Evolutionary conservation across 2,888 invertebrate genomes (phyloP).

Genomic region (Polymixis flavicincta): DNA sequence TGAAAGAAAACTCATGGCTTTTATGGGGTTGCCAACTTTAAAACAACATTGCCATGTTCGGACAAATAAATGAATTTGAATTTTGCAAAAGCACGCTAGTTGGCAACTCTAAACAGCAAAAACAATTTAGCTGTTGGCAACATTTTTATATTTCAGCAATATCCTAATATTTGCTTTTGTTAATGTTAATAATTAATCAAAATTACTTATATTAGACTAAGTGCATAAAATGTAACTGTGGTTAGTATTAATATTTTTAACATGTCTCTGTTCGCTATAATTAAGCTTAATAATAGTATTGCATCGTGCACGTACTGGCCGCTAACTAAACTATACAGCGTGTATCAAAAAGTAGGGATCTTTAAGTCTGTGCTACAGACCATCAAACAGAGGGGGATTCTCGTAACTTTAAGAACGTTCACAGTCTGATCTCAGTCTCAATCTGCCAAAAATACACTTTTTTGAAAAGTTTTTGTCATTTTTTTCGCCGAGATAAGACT

Average conservation of each 20-base stretch:
- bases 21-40: background rate
- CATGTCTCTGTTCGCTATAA: background rate
- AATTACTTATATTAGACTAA: background rate
- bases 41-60: too few relatives aligned
- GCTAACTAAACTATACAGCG: background rate
- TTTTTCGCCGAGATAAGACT: too few relatives aligned
- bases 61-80: too few relatives aligned
- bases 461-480: too few relatives aligned
- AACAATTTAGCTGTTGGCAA: background rate
- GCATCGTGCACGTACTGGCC: constrained; percentile 15
- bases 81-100: background rate
- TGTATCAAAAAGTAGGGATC: background rate
- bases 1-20: background rate
- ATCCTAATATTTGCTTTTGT: constrained; percentile 8
- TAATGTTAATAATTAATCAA: background rate
- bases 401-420: too few relatives aligned
- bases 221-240: constrained; percentile 13
- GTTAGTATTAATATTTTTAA: background rate
- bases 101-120: background rate
- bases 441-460: too few relatives aligned
- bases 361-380: background rate
- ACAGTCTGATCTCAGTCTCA: too few relatives aligned
- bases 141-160: background rate
- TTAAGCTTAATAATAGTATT: constrained; percentile 21
- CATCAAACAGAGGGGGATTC: too few relatives aligned